These are phyloP conservation scores for Danaus chrysippus DNA, from an alignment of 2,888 invertebrate species.

Conservation along the genomic window DNA sequence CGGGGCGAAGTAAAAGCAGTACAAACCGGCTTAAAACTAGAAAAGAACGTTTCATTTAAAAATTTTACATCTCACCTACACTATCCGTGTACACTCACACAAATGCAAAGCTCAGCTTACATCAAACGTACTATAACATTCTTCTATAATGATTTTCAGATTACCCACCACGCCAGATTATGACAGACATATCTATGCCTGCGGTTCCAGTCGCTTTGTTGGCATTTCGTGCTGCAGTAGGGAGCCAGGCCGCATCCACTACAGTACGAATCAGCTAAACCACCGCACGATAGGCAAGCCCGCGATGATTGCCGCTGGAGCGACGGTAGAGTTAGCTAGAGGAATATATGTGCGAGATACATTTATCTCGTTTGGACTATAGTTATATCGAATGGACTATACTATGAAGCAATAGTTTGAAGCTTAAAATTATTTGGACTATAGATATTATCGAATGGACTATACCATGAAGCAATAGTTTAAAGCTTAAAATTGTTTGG, in stretches of 20 bases:
- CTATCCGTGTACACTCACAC: no score
- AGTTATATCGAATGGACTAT: no score
- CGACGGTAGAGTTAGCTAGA: constrained; percentile 56
- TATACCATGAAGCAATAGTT: constrained; percentile 6
- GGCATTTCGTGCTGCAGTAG: constrained; percentile 58
- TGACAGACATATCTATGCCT: constrained; percentile 57
- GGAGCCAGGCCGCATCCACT: constrained; percentile 57
- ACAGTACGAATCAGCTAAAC: constrained; percentile 49
- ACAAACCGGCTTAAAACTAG: no score
- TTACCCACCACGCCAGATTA: constrained; percentile 54
- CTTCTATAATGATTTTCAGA: not conserved
- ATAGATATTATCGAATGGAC: no score
- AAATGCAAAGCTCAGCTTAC: no score
- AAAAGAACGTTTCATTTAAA: no score
- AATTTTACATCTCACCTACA: no score
- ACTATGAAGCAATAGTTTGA: no score
- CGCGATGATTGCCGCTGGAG: constrained; percentile 47
- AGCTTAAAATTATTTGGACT: no score
- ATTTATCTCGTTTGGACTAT: not conserved
- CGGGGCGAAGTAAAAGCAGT: no score
- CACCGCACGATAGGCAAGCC: constrained; percentile 54
- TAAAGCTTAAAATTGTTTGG: no score
- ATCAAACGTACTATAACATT: no score
- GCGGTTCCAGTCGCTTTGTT: constrained; percentile 53
- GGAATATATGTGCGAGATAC: constrained; percentile 17